phyloP scores from a whole-genome alignment of 2,113 vertebrate genomes.

The Nibea coibor region DNA sequence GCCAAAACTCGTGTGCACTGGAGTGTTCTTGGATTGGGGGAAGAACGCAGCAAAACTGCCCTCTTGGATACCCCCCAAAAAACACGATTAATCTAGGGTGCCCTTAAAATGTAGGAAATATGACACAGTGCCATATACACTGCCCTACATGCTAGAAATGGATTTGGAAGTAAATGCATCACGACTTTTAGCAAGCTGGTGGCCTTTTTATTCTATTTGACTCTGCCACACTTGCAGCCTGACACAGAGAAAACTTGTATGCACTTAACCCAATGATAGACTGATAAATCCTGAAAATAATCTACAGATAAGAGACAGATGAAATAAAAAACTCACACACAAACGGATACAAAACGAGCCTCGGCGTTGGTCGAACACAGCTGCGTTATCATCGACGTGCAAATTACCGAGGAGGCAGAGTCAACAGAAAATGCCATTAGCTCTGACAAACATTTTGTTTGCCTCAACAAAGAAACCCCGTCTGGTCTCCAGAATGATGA shows the following conservation, averaged over 20 bases:
- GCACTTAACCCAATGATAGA: background rate
- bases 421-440: conserved; percentile 57
- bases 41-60: too few species aligned
- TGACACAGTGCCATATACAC: too few species aligned
- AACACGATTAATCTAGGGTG: too few species aligned
- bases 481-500: background rate
- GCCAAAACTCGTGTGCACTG: background rate
- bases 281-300: background rate
- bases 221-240: too few species aligned
- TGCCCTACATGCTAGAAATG: too few species aligned
- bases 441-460: conserved; percentile 54
- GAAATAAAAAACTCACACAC: too few species aligned
- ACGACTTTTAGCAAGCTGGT: background rate
- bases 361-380: conserved; percentile 16
- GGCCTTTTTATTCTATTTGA: too few species aligned
- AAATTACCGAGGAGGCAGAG: conserved; percentile 35
- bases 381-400: conserved; percentile 38
- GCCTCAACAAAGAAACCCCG: conserved; percentile 46
- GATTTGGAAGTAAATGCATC: too few species aligned
- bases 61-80: too few species aligned
- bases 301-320: too few species aligned
- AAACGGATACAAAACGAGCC: conserved; percentile 1
- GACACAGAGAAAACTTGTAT: too few species aligned
- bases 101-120: background rate
- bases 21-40: too few species aligned